Percentiles rank a stretch among this genome's conserved stretches.
Evolutionary conservation across 1,140 invertebrate genomes (phyloP).

Genomic region (Pygmarrhopalites habei): DNA sequence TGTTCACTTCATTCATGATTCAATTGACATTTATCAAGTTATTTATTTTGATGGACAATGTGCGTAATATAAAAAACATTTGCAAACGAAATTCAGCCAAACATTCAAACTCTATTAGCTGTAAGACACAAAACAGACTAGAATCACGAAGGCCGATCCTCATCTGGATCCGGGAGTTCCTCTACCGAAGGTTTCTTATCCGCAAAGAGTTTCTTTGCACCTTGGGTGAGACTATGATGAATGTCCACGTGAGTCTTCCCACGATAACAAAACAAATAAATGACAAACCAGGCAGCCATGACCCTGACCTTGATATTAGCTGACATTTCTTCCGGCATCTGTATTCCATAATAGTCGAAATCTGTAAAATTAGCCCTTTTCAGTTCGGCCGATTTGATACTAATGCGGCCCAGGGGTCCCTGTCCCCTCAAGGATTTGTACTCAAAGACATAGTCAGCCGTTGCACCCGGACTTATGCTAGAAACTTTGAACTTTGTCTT

Average conservation of each 20-base stretch:
- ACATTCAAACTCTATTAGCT: no score
- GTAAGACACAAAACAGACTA: no score
- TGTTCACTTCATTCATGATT: no score
- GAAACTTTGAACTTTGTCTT: not conserved
- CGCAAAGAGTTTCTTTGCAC: not conserved
- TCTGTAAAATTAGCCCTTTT: conserved; percentile 9
- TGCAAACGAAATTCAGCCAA: no score
- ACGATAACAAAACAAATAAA: not conserved
- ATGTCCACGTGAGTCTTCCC: not conserved
- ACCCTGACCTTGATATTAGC: conserved; percentile 7
- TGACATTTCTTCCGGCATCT: not conserved
- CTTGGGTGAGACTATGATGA: not conserved
- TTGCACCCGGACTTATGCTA: not conserved
- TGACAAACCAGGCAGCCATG: conserved; percentile 11
- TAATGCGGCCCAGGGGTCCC: conserved; percentile 2
- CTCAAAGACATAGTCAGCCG: not conserved
- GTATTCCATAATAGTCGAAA: not conserved
- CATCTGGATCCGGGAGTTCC: not conserved
- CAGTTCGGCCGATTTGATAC: not conserved
- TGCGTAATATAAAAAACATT: no score
- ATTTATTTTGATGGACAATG: no score
- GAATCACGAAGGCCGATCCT: no score
- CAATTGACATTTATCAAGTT: no score
- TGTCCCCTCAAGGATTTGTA: conserved; percentile 3
- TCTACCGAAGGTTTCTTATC: not conserved